These are phyloP conservation scores for Leptinotarsa peninsularis DNA, from an alignment of 2,888 invertebrate genomes.

Conservation along the genomic window DNA sequence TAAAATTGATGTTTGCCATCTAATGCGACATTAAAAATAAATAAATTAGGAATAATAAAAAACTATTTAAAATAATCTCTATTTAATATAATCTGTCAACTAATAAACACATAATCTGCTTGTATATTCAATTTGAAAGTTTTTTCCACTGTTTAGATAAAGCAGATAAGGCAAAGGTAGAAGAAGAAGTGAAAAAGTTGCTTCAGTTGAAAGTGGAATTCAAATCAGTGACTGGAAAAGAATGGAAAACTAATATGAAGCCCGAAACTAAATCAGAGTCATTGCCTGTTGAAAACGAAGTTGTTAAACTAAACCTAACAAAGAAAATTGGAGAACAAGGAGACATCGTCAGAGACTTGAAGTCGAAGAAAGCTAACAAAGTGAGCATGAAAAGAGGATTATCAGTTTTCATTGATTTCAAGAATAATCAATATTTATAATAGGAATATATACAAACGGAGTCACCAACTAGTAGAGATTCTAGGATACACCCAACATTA, in stretches of 20 bases:
- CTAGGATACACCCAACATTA: too few species aligned
- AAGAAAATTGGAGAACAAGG: constrained; percentile 72
- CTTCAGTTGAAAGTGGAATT: constrained; percentile 71
- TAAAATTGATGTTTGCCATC: too few species aligned
- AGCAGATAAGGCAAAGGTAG: constrained; percentile 68
- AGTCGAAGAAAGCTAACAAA: constrained; percentile 66
- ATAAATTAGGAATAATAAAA: too few species aligned
- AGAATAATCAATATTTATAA: too few species aligned
- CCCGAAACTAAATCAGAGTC: constrained; percentile 17
- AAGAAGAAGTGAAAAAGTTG: constrained; percentile 70
- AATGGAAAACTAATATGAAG: constrained; percentile 65
- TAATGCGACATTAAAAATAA: too few species aligned
- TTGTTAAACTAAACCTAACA: constrained; percentile 56
- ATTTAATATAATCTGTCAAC: too few species aligned
- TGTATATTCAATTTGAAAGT: too few species aligned
- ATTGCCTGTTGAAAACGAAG: constrained; percentile 67
- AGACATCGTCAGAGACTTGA: constrained; percentile 71
- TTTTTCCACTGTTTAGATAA: constrained; percentile 27
- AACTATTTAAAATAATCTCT: too few species aligned
- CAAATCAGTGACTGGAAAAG: constrained; percentile 71
- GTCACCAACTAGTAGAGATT: too few species aligned
- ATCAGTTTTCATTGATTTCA: not conserved
- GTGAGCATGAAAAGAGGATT: constrained; percentile 35
- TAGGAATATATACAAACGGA: too few species aligned
- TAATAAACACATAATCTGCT: too few species aligned